phyloP scores from a whole-genome alignment of 64 coral and sea anemone species.

The Pachyseris speciosa region DNA sequence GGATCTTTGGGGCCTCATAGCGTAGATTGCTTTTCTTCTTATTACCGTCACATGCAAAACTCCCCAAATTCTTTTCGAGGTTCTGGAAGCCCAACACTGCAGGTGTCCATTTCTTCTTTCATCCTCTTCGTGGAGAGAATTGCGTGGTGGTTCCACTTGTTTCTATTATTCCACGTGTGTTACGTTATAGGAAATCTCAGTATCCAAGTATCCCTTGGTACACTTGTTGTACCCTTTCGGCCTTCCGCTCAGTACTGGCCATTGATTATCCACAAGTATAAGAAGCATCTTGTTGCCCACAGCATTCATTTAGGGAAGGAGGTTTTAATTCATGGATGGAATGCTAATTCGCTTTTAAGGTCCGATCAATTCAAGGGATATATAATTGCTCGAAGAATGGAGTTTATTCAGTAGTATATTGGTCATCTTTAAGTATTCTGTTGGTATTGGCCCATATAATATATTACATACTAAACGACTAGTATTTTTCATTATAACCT shows the following conservation, averaged over 20 bases:
- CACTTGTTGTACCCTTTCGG: conserved; percentile 49
- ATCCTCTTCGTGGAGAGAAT: conserved; percentile 24
- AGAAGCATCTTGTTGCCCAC: background rate
- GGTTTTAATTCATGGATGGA: conserved; percentile 20
- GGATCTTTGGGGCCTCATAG: conserved; percentile 3
- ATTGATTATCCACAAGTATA: background rate
- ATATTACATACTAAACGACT: no score
- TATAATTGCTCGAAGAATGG: no score
- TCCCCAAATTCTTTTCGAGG: conserved; percentile 12
- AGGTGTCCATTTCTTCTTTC: conserved; percentile 48
- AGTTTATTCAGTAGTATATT: conserved; percentile 7
- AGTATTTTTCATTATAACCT: no score
- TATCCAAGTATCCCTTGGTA: conserved; percentile 13
- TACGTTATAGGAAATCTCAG: background rate
- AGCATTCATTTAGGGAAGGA: background rate
- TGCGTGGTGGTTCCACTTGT: conserved; percentile 3
- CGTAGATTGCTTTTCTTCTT: conserved; percentile 56
- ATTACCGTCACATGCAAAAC: conserved; percentile 47
- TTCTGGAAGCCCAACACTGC: background rate
- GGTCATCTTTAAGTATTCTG: no score
- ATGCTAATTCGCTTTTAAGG: conserved; percentile 33
- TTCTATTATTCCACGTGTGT: background rate
- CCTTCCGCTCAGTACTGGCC: conserved; percentile 60
- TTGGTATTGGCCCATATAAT: no score
- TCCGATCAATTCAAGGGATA: conserved; percentile 24